A percentile compares a stretch with the other conserved stretches of the same genome.
phyloP scores from a whole-genome alignment of 2,797 vertebrate genomes.

The Cyclura pinguis region DNA sequence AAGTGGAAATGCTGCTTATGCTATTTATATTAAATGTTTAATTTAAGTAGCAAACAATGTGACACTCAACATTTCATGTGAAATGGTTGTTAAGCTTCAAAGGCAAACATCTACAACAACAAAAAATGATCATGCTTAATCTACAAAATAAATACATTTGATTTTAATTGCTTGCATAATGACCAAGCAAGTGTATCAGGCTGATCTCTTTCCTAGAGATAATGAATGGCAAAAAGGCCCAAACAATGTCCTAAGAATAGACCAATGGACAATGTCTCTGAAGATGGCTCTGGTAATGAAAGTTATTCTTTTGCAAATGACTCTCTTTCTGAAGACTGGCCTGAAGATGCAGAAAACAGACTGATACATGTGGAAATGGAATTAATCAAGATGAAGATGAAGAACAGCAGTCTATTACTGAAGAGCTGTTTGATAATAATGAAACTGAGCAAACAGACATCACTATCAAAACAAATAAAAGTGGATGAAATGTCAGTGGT shows the following conservation, averaged over 20 bases:
- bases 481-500: slow-evolving; percentile 75
- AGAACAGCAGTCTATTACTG: slow-evolving; percentile 78
- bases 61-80: slow-evolving; percentile 67
- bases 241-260: slow-evolving; percentile 80
- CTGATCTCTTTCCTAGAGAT: slow-evolving; percentile 79
- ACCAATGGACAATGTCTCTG: slow-evolving; percentile 77
- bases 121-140: slow-evolving; percentile 80
- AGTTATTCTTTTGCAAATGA: slow-evolving; percentile 80
- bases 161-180: slow-evolving; percentile 84
- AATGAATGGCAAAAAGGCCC: slow-evolving; percentile 80
- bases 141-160: slow-evolving; percentile 83
- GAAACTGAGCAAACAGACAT: slow-evolving; percentile 77
- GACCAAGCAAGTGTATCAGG: slow-evolving; percentile 78
- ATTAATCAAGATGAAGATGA: slow-evolving; percentile 83
- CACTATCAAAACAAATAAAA: slow-evolving; percentile 77
- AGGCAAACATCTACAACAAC: slow-evolving; percentile 77
- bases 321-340: slow-evolving; percentile 78
- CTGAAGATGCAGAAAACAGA: slow-evolving; percentile 79
- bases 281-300: slow-evolving; percentile 81
- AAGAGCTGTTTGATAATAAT: slow-evolving; percentile 80
- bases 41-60: slow-evolving; percentile 74
- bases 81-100: slow-evolving; percentile 77
- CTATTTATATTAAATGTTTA: slow-evolving; percentile 72
- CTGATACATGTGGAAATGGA: slow-evolving; percentile 82
- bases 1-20: slow-evolving; percentile 65